Evolutionary conservation across 2,888 invertebrate genomes (phyloP), one percentile per base, ranked within the genome.

Genomic region (Athetis lepigone): DNA sequence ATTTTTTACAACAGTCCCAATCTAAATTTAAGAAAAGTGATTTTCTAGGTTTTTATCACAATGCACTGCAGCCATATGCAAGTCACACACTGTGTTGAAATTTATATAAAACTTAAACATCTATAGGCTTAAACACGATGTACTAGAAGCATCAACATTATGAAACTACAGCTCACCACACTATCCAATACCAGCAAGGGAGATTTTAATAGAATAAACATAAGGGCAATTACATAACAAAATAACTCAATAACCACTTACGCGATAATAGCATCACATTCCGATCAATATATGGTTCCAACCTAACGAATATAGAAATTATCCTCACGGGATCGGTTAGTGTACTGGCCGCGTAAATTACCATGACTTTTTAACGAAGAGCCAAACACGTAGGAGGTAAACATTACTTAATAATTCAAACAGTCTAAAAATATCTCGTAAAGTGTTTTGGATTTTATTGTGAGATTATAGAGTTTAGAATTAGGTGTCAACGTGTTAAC

Each of bases 361-460:
- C 56, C 73, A 72, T 56, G 73, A 69, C 66, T 69, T 69, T 69
- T 65, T 69, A 65, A 69, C 51, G 73, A 65, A 65, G 46, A 21
- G 45, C 25, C 25, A 49, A 39, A 37, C 42, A 46, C n/a, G 42
- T 56, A 40, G 19, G 39, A 19, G 5, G 46, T 29, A 19, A 61
- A 72, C 39, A 64, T 50, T 16, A 18, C 9, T 45, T 23, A 13
- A 40, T 40, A 25, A 51, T 42, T 70, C 23, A 51, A 37, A 23
- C n/a, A 51, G 11, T 42, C 40, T 19, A 36, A 52, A 70, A 47
- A 67, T 67, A 52, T 40, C 63, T 52, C 42, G n/a, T 19, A 11
- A 25, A 25, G 5, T 47, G 39, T 19, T 58, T 47, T 46, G 7
- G 8, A 23, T 2, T 27, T 27, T 58, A 40, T 27, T 58, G 21